Conservation (phyloP, 37 sponge, comb jelly and placozoan genomes). For the Cliona cf. orientalis region DNA sequence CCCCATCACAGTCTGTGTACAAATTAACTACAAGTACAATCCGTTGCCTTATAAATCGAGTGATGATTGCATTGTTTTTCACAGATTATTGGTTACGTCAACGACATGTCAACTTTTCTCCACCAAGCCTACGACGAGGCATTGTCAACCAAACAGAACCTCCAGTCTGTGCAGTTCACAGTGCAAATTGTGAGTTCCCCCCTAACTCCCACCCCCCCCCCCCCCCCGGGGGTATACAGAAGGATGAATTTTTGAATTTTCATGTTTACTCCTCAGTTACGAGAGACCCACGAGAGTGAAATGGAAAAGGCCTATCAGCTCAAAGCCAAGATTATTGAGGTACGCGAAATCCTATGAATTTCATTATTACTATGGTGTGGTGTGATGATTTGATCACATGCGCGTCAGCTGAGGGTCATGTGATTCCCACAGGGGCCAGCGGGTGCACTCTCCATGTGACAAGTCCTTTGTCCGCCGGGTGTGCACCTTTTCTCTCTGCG, state of each 20-base stretch:
- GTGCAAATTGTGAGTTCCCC: constrained; percentile 70
- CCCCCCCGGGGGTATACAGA: too few relatives aligned
- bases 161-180: constrained; percentile 76
- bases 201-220: neutral
- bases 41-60: neutral
- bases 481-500: too few relatives aligned
- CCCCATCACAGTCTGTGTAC: neutral
- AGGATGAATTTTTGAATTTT: too few relatives aligned
- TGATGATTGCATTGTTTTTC: neutral
- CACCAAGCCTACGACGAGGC: constrained; percentile 86
- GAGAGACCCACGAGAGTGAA: constrained; percentile 67
- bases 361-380: neutral
- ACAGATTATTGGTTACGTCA: constrained; percentile 82
- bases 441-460: too few relatives aligned
- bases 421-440: neutral
- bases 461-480: too few relatives aligned
- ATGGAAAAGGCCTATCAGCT: constrained; percentile 70
- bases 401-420: constrained; percentile 8
- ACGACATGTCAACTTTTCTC: constrained; percentile 79
- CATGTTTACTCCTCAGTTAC: constrained; percentile 17
- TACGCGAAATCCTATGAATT: neutral
- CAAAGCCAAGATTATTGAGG: constrained; percentile 81
- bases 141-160: constrained; percentile 46
- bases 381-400: constrained; percentile 1
- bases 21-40: neutral